Base-by-base conservation (phyloP, 2,113 vertebrate genomes). In the Halichoerus grypus region DNA sequence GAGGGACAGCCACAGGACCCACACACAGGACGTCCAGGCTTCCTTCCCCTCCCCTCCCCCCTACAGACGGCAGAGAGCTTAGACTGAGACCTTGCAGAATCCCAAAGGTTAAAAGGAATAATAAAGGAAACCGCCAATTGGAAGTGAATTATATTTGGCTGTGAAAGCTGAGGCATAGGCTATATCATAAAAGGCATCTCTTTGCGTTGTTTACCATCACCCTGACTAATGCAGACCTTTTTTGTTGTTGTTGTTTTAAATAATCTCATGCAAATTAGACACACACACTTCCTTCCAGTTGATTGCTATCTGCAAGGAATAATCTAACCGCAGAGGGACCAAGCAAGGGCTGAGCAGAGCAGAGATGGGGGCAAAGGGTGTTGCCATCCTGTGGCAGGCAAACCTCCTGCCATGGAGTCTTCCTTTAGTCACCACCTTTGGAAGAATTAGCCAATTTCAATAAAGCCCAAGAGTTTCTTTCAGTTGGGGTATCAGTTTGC, bases 231-330 rank as follows among this genome's bases (percentile, higher is more conserved):
- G 99, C 98, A 99, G 98, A 98, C 98, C 98, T 98, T 98, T 98
- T 99, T 99, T 99, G 98, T 99, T 98, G 65, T 82, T 96, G 82
- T 98, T 97, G 98, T 99, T 99, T 99, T 99, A 99, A 99, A 99
- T 99, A 99, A 99, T 99, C 98, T 99, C 99, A 99, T 99, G 99
- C 99, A 99, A 99, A 99, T 99, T 99, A 99, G 99, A 99, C 98
- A 99, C 98, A 99, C 99, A 99, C 98, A 99, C 99, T 99, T 99
- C 99, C 99, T 99, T 99, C 98, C 98, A 99, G 98, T 99, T 99
- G 99, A 99, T 99, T 99, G 99, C 99, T 99, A 99, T 99, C 99
- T 99, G 98, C 98, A 98, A 99, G 98, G 98, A 99, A 98, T 99
- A 99, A 99, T 99, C 99, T 99, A 99, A 98, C 98, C 21, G 46